phyloP scores from a whole-genome alignment of 2,888 invertebrate genomes.

The Margaritifera margaritifera region DNA sequence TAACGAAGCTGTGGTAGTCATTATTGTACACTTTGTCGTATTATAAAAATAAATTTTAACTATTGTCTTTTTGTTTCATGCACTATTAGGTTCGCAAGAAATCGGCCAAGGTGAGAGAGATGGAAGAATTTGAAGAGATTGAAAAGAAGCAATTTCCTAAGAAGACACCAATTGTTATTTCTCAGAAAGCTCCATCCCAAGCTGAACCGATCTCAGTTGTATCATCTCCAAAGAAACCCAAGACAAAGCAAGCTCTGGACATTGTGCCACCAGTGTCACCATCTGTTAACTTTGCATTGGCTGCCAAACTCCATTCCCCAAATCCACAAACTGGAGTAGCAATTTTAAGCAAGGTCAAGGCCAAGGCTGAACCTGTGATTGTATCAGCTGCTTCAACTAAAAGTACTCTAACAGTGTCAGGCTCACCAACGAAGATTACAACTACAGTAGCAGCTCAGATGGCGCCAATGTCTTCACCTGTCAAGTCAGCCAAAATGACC shows the following conservation, averaged over 20 bases:
- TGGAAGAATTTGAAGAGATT: slow-evolving; percentile 79
- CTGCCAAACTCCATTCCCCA: too few species aligned
- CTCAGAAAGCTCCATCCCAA: slow-evolving; percentile 1
- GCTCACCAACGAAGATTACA: too few species aligned
- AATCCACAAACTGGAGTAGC: background rate
- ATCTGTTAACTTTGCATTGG: too few species aligned
- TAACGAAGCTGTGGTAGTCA: too few species aligned
- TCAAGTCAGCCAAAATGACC: too few species aligned
- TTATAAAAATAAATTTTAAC: too few species aligned
- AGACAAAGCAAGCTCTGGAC: slow-evolving; percentile 1
- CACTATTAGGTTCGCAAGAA: slow-evolving; percentile 84
- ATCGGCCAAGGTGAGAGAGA: slow-evolving; percentile 94
- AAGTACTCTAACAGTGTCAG: too few species aligned
- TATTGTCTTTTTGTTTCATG: slow-evolving; percentile 16
- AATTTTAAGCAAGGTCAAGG: background rate
- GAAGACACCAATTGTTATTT: slow-evolving; percentile 19
- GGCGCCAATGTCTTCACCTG: too few species aligned
- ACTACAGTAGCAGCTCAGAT: too few species aligned
- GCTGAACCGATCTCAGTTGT: background rate
- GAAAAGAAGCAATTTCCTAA: slow-evolving; percentile 57
- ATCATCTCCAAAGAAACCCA: slow-evolving; percentile 1
- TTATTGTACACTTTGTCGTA: too few species aligned
- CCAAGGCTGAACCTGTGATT: background rate
- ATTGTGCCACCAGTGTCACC: background rate
- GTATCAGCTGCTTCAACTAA: background rate